Conservation (phyloP, 2,113 vertebrate genomes). For the Donacobius atricapilla region DNA sequence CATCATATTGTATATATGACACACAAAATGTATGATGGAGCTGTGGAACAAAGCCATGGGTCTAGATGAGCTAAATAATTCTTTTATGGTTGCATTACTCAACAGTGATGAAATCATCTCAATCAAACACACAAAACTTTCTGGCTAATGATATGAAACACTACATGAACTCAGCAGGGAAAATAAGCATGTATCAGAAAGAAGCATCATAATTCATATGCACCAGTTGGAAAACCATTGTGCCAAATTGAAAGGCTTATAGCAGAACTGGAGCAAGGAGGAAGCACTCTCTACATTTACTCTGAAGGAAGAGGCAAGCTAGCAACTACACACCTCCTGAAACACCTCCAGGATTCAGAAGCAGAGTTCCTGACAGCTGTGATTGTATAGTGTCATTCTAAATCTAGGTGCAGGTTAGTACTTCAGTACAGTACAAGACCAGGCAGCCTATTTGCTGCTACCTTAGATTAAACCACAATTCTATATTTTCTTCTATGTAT, state of each 20-base stretch:
- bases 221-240: neutral
- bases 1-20: neutral
- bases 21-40: neutral
- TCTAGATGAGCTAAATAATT: neutral
- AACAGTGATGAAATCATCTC: neutral
- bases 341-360: neutral
- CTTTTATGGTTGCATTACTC: neutral
- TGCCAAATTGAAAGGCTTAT: neutral
- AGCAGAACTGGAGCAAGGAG: neutral
- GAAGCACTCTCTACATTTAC: neutral
- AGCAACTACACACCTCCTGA: neutral
- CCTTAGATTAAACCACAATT: neutral
- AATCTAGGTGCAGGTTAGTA: neutral
- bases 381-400: neutral
- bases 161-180: neutral
- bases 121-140: neutral
- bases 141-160: neutral
- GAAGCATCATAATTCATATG: neutral
- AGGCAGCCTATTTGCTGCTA: neutral
- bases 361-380: neutral
- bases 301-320: neutral
- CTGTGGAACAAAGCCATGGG: neutral
- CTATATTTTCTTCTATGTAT: neutral
- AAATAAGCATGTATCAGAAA: neutral
- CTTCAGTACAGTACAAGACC: neutral